Conservation (phyloP, 1,140 invertebrate genomes). For the Delia radicum region DNA sequence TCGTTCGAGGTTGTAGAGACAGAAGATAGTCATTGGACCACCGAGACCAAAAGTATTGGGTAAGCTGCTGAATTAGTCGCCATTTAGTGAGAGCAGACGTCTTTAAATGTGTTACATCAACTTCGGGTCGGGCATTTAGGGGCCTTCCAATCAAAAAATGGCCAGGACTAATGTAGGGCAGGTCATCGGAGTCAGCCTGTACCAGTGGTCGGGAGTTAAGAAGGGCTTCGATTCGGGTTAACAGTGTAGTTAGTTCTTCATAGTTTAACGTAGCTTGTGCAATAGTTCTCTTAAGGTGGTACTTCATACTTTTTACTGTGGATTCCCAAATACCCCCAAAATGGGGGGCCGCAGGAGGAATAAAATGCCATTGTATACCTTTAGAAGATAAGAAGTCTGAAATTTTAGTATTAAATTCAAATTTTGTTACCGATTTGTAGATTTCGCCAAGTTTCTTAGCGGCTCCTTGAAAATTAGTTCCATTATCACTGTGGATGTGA, state of each 20-base stretch:
- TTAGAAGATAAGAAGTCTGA: conserved; percentile 29
- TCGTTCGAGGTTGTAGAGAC: neutral
- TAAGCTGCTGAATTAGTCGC: neutral
- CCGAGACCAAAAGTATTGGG: conserved; percentile 1
- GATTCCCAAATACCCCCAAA: conserved; percentile 40
- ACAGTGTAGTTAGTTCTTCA: conserved; percentile 33
- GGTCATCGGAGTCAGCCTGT: conserved; percentile 35
- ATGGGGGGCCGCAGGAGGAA: conserved; percentile 33
- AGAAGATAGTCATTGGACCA: conserved; percentile 2
- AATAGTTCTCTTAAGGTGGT: conserved; percentile 29
- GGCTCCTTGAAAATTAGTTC: neutral
- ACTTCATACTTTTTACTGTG: conserved; percentile 31
- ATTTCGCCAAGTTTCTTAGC: neutral
- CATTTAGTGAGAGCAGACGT: neutral
- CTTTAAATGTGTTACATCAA: conserved; percentile 1
- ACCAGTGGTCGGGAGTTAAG: conserved; percentile 37
- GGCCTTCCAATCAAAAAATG: conserved; percentile 49
- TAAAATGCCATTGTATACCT: too few relatives aligned
- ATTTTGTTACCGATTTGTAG: neutral
- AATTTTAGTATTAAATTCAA: neutral
- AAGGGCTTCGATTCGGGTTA: conserved; percentile 35
- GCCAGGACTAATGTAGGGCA: conserved; percentile 37
- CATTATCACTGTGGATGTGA: neutral
- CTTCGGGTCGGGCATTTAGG: conserved; percentile 33
- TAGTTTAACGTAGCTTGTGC: conserved; percentile 29